phyloP scores from a whole-genome alignment of 2,113 vertebrate species.

The Oncorhynchus clarkii region DNA sequence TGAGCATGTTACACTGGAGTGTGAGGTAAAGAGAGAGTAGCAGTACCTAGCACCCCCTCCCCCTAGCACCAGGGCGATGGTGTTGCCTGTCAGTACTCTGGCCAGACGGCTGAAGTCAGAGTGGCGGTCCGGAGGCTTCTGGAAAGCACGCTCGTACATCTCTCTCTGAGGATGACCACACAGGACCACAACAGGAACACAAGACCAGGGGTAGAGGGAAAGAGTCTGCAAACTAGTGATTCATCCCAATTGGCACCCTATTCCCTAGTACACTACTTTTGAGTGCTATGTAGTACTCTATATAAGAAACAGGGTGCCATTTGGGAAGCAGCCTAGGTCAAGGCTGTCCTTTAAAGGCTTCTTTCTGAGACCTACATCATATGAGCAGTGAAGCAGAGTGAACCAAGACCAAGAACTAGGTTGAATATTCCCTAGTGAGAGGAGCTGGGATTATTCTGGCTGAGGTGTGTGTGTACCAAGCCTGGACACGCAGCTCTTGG shows the following conservation, averaged over 20 bases:
- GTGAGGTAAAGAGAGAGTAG: not conserved
- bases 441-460: not conserved
- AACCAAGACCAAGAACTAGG: not conserved
- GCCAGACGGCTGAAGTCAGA: conserved; percentile 93
- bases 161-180: conserved; percentile 75
- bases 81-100: conserved; percentile 87
- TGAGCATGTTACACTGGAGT: not conserved
- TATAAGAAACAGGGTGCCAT: not conserved
- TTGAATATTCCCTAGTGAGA: not conserved
- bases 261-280: too few species aligned
- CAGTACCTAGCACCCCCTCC: conserved; percentile 89
- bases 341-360: not conserved
- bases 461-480: not conserved
- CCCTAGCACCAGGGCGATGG: conserved; percentile 89
- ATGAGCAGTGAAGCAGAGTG: not conserved
- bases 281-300: too few species aligned
- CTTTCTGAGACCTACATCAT: not conserved
- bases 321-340: not conserved
- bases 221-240: not conserved
- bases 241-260: too few species aligned
- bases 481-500: not conserved
- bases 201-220: not conserved
- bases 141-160: conserved; percentile 85
- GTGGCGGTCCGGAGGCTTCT: conserved; percentile 85
- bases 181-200: not conserved